Evolutionary conservation across 2,113 vertebrate species (phyloP).

Genomic region (Notiomystis cincta): DNA sequence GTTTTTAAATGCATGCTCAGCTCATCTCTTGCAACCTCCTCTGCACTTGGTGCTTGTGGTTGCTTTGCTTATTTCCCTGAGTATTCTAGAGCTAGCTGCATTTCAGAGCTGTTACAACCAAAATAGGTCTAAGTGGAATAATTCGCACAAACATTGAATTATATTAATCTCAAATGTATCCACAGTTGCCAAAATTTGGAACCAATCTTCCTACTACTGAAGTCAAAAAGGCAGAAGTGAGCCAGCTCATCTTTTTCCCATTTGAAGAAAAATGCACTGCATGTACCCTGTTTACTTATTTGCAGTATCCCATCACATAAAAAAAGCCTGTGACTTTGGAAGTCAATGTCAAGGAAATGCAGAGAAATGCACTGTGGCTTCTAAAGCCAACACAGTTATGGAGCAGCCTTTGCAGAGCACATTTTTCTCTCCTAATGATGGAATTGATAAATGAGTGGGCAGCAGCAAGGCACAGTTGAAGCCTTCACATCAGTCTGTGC

Average conservation of each 20-base stretch:
- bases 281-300: not conserved
- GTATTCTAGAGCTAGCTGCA: not conserved
- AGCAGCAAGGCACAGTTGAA: not conserved
- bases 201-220: not conserved
- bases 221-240: not conserved
- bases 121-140: conserved; percentile 14
- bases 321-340: not conserved
- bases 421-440: not conserved
- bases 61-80: conserved; percentile 6
- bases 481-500: not conserved
- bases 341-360: not conserved
- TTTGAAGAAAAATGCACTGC: not conserved
- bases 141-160: not conserved
- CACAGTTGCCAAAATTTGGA: not conserved
- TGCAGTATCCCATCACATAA: not conserved
- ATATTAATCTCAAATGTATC: not conserved
- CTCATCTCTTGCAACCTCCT: conserved; percentile 42
- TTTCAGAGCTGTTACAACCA: not conserved
- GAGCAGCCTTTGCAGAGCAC: not conserved
- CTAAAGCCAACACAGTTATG: rapidly evolving
- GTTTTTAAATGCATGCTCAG: conserved; percentile 11
- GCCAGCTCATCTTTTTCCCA: not conserved
- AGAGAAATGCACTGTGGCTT: not conserved
- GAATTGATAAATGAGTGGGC: not conserved
- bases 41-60: not conserved